A percentile compares a stretch with the other conserved stretches of the same genome.
These are phyloP conservation scores for Microtus pennsylvanicus DNA, from an alignment of 2,113 vertebrate genomes.

Conservation along the genomic window DNA sequence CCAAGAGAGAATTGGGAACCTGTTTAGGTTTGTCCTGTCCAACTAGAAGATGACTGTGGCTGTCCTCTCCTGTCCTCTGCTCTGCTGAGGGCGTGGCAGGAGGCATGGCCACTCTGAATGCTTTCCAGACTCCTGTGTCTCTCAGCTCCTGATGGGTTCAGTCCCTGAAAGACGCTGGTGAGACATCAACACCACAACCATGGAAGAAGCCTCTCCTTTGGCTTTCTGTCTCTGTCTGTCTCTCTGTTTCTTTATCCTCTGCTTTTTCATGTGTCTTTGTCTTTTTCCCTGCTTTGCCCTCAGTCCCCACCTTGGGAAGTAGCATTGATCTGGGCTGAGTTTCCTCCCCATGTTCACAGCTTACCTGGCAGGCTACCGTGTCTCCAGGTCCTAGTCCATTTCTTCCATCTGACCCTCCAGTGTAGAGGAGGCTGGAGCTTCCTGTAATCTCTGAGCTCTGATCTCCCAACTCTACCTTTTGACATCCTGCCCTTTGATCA, in stretches of 20 bases:
- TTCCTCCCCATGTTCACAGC: neutral
- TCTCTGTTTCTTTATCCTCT: neutral
- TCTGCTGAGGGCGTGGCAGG: neutral
- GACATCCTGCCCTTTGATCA: neutral
- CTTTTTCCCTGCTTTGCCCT: too few species aligned
- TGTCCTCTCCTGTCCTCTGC: too few species aligned
- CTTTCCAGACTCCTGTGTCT: neutral
- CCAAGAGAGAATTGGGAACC: neutral
- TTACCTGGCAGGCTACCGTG: neutral
- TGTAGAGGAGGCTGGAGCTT: neutral
- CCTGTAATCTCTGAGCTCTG: neutral
- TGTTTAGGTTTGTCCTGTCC: neutral
- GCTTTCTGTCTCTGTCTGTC: neutral
- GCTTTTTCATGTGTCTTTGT: neutral
- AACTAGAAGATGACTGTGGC: neutral
- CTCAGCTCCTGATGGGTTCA: neutral
- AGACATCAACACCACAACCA: neutral
- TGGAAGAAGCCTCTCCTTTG: neutral
- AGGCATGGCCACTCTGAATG: neutral
- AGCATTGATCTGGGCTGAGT: neutral
- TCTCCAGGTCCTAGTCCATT: neutral
- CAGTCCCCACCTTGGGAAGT: neutral
- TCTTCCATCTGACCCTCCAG: neutral
- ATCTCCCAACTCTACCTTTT: neutral
- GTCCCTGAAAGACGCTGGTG: neutral